Percentiles rank a stretch among this genome's conserved stretches.
These are phyloP conservation scores for Seriola dumerili DNA, from an alignment of 2,113 vertebrate genomes.

Conservation along the genomic window DNA sequence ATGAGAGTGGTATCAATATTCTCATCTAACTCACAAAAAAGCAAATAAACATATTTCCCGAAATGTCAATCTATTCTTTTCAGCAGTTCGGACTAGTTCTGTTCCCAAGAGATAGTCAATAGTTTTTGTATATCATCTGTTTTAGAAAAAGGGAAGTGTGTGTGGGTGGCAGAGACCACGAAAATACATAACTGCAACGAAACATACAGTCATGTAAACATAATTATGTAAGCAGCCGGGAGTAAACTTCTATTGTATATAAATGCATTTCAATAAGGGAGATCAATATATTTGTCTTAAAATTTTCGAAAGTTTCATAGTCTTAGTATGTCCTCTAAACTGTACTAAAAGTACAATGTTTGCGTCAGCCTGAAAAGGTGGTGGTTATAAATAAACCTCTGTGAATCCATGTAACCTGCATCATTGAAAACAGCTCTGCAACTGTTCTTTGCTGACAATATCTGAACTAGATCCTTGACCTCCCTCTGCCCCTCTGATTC, in stretches of 20 bases:
- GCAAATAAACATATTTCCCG: background rate
- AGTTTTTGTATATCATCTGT: no score
- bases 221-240: no score
- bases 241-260: background rate
- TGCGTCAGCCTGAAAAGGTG: background rate
- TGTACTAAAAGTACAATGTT: no score
- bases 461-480: slow-evolving; percentile 39
- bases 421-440: slow-evolving; percentile 14
- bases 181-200: no score
- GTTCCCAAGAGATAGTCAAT: no score
- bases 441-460: background rate
- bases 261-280: background rate
- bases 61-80: no score
- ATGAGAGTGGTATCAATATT: background rate
- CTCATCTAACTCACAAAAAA: background rate
- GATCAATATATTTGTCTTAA: background rate
- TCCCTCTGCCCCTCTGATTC: slow-evolving; percentile 19
- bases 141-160: no score
- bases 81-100: no score
- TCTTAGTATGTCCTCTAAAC: no score
- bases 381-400: slow-evolving; percentile 6
- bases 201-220: no score
- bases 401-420: background rate
- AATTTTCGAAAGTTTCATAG: no score
- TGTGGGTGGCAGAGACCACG: no score